A percentile compares a stretch with the other conserved stretches of the same genome.
These are phyloP conservation scores for Perdita meconis DNA, from an alignment of 2,888 invertebrate species.

Conservation along the genomic window DNA sequence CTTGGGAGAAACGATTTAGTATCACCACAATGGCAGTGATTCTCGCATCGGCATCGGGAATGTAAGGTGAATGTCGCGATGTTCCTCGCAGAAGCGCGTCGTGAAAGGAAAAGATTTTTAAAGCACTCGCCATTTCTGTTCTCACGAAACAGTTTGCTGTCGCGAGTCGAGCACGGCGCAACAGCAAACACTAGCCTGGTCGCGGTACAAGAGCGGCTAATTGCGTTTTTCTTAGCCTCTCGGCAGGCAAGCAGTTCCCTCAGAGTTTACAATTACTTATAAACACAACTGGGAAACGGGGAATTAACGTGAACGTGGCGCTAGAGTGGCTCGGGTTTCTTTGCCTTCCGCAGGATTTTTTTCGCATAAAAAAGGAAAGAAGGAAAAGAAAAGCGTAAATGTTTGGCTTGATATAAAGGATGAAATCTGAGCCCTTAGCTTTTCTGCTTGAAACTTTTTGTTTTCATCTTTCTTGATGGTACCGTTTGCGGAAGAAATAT, in stretches of 20 bases:
- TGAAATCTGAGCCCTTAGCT: not conserved
- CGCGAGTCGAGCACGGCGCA: slow-evolving; percentile 29
- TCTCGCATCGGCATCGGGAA: not conserved
- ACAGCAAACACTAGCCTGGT: slow-evolving; percentile 22
- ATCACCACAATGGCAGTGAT: not conserved
- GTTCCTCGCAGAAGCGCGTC: not conserved
- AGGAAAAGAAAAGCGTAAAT: too few relatives aligned
- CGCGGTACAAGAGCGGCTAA: slow-evolving; percentile 43
- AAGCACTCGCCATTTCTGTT: slow-evolving; percentile 18
- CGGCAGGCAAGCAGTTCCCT: slow-evolving; percentile 35
- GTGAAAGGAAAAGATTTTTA: slow-evolving; percentile 26
- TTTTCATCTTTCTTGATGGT: not conserved
- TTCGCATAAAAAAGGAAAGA: too few relatives aligned
- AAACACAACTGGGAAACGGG: slow-evolving; percentile 23
- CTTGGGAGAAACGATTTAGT: not conserved
- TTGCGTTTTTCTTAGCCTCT: slow-evolving; percentile 45
- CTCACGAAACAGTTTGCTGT: slow-evolving; percentile 39
- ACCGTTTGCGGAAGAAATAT: too few relatives aligned
- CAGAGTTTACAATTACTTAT: slow-evolving; percentile 39
- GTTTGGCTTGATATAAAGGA: not conserved
- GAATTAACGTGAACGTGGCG: slow-evolving; percentile 28
- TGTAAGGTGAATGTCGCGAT: not conserved
- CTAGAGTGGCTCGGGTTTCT: not conserved
- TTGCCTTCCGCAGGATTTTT: not conserved
- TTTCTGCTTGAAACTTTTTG: not conserved